Percentiles rank a stretch among this genome's conserved stretches.
These are phyloP conservation scores for Sebastes miniatus DNA, from an alignment of 2,797 vertebrate genomes.

Conservation along the genomic window DNA sequence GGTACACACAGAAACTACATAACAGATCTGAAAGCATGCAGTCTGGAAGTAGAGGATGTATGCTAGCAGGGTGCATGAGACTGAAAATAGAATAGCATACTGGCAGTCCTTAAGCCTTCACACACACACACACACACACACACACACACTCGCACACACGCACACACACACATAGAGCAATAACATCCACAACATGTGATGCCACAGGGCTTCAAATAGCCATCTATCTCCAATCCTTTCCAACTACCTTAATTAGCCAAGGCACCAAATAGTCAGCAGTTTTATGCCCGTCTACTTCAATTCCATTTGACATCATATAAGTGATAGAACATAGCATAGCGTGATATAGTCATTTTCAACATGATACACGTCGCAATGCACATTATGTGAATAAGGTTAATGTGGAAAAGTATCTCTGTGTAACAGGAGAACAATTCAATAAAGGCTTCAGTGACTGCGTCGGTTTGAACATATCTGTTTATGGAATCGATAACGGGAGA, in stretches of 20 bases:
- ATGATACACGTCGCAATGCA: neutral
- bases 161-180: neutral
- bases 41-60: neutral
- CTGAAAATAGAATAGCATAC: neutral
- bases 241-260: neutral
- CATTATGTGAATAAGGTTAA: neutral
- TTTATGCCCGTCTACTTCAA: neutral
- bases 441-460: neutral
- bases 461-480: neutral
- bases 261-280: neutral
- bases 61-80: constrained; percentile 9
- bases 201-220: neutral
- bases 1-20: neutral
- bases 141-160: neutral
- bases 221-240: neutral
- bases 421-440: neutral
- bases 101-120: neutral
- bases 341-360: neutral
- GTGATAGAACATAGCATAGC: neutral
- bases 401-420: neutral
- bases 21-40: constrained; percentile 41
- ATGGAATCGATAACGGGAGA: neutral
- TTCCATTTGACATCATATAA: neutral
- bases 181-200: neutral
- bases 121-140: neutral